phyloP scores from a whole-genome alignment of 2,888 invertebrate species.

The Thecocarcelia acutangulata region DNA sequence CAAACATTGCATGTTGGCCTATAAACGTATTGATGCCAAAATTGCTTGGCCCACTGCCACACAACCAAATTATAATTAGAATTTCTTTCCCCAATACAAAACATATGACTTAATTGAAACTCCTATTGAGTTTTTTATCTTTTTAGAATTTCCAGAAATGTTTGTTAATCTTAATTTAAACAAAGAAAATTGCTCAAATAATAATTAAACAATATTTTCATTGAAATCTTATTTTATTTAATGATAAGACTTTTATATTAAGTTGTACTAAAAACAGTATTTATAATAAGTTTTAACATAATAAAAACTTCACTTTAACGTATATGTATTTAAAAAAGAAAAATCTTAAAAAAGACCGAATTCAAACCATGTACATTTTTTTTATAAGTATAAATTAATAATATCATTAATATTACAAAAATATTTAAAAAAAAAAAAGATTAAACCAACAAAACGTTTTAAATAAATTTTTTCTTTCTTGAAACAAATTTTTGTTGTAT shows the following conservation, averaged over 20 bases:
- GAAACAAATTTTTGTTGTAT: slow-evolving; percentile 1
- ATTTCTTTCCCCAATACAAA: background rate
- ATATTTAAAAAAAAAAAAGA: slow-evolving; percentile 51
- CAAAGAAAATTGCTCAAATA: slow-evolving; percentile 61
- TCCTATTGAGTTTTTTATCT: slow-evolving; percentile 20
- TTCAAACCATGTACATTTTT: slow-evolving; percentile 46
- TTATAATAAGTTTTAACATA: slow-evolving; percentile 64
- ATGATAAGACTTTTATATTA: slow-evolving; percentile 59
- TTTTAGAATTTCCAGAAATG: slow-evolving; percentile 49
- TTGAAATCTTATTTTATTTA: slow-evolving; percentile 37
- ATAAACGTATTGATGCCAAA: slow-evolving; percentile 97
- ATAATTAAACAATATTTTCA: slow-evolving; percentile 44
- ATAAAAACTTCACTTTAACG: slow-evolving; percentile 23
- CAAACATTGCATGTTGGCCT: slow-evolving; percentile 95
- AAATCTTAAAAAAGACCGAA: slow-evolving; percentile 26
- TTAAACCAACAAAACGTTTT: slow-evolving; percentile 23
- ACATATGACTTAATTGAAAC: slow-evolving; percentile 54
- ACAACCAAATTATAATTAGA: slow-evolving; percentile 70
- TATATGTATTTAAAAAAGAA: slow-evolving; percentile 4
- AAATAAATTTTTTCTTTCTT: background rate
- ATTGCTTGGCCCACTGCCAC: slow-evolving; percentile 93
- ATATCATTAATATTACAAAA: slow-evolving; percentile 51
- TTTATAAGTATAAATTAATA: slow-evolving; percentile 37
- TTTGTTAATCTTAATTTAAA: slow-evolving; percentile 57
- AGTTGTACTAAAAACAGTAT: slow-evolving; percentile 70